Conservation (phyloP, 2,888 invertebrate species). For the Sisyra terminalis region DNA sequence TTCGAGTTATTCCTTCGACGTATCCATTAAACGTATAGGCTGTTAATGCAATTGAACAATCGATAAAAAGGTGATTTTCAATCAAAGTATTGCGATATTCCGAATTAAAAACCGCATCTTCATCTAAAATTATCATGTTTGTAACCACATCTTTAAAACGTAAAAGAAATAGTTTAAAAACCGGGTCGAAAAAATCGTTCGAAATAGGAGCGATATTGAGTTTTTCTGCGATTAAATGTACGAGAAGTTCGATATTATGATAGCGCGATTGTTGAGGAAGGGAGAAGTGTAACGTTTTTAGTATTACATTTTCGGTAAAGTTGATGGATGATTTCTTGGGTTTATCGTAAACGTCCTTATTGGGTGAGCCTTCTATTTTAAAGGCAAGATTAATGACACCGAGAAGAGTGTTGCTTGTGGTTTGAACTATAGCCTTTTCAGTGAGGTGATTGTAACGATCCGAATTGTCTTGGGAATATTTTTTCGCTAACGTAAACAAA, state of each 20-base stretch:
- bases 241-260: neutral
- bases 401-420: neutral
- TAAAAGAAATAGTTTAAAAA: neutral
- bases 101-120: neutral
- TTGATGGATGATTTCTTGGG: neutral
- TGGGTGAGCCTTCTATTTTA: slow-evolving; percentile 1
- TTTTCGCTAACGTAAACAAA: neutral
- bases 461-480: neutral
- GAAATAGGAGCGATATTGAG: neutral
- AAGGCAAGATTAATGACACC: neutral
- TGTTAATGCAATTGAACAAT: neutral
- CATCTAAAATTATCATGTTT: neutral
- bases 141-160: neutral
- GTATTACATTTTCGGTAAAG: neutral
- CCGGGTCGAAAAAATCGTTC: neutral
- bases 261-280: slow-evolving; percentile 1
- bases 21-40: too few species aligned
- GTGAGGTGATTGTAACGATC: neutral
- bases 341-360: neutral
- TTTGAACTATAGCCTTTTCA: neutral
- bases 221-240: neutral
- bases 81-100: neutral
- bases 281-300: neutral
- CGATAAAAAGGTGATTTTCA: neutral
- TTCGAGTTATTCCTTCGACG: too few species aligned